Base-by-base conservation (phyloP, 2,797 vertebrate species). In the Enteromius fasciolatus region DNA sequence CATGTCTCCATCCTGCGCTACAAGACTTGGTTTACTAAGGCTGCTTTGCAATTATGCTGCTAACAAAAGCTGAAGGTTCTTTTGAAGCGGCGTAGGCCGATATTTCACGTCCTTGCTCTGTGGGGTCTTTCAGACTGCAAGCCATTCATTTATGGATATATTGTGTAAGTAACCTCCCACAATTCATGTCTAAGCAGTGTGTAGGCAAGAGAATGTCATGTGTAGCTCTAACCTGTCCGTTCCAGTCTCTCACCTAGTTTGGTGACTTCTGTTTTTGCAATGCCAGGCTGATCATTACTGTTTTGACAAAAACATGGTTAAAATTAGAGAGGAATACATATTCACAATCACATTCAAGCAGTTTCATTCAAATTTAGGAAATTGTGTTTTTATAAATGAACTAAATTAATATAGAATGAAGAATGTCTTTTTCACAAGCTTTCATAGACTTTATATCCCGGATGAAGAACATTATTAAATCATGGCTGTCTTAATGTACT, bases 31-130 rank as follows among this genome's bases (percentile, higher is more conserved):
- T 68, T 67, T 61, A 52, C 54, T 48, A 67, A 50, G 57, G 61
- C 39, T 36, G 33, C 33, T 69, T 83, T 82, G 66, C 67, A 74
- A 12, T 12, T 36, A 41, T n/a, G 70, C 28, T 10, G 3, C 8
- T 61, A 44, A 82, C 76, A 80, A 75, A 82, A 86, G 67, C 57
- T 52, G 20, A 36, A 50, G 18, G 54, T 77, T 84, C 86, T 80
- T 70, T 23, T 69, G 14, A 28, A 76, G 28, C 50, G n/a, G 64
- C 10, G 80, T 87, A 82, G 85, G 87, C 20, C 9, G 15, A 23
- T 46, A 54, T 73, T 80, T 82, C 57, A 76, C 84, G 79, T 81
- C 33, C 76, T 8, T 75, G 67, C 41, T 79, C 57, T 61, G 23
- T 61, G 23, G 57, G 23, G 23, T 61, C 57, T 61, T 61, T 63